Evolutionary conservation across 2,888 invertebrate genomes (phyloP).

Genomic region (Drosophila aldrichi): DNA sequence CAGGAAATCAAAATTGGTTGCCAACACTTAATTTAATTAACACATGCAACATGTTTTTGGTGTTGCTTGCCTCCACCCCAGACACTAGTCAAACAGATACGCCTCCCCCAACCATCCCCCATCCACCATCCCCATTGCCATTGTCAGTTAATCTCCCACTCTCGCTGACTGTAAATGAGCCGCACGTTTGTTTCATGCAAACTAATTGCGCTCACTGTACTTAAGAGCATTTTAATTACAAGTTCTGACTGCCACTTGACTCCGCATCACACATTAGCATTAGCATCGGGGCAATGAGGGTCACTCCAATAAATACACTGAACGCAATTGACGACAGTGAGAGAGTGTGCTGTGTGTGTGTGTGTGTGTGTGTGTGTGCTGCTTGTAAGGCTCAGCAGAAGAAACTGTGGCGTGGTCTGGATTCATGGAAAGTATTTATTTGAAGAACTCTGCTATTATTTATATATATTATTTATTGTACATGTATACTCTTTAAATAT

Average conservation of each 20-base stretch:
- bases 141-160: background rate
- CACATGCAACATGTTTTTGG: slow-evolving; percentile 66
- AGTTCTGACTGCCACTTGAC: slow-evolving; percentile 53
- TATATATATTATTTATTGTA: too few relatives aligned
- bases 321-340: slow-evolving; percentile 1
- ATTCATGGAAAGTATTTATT: too few relatives aligned
- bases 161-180: slow-evolving; percentile 50
- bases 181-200: slow-evolving; percentile 77
- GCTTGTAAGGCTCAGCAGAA: too few relatives aligned
- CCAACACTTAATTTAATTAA: slow-evolving; percentile 72
- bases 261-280: slow-evolving; percentile 40
- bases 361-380: too few relatives aligned
- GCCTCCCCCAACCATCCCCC: background rate
- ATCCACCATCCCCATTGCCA: background rate
- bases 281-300: slow-evolving; percentile 57
- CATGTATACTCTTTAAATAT: too few relatives aligned
- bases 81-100: slow-evolving; percentile 11
- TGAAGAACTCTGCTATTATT: too few relatives aligned
- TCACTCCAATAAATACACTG: slow-evolving; percentile 51
- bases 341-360: too few relatives aligned
- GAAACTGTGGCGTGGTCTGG: too few relatives aligned
- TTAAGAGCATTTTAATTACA: slow-evolving; percentile 79
- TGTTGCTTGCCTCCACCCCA: slow-evolving; percentile 74
- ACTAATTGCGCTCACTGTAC: slow-evolving; percentile 75
- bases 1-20: slow-evolving; percentile 72